Evolutionary conservation across 2,113 vertebrate genomes (phyloP).

Genomic region (Nematolebias whitei): DNA sequence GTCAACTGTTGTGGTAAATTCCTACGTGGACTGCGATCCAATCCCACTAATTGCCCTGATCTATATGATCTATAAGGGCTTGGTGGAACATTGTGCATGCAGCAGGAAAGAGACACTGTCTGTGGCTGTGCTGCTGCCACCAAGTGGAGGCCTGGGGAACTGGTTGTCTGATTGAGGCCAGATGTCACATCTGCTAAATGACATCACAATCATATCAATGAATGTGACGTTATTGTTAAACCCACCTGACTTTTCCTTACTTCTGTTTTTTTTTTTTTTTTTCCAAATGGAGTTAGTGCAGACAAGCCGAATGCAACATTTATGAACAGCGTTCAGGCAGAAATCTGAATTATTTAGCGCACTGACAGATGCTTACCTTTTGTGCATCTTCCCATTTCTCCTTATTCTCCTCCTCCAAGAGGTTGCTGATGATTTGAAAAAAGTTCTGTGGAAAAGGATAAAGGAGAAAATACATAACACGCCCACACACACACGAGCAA

Average conservation of each 20-base stretch:
- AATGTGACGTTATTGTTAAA: constrained; percentile 24
- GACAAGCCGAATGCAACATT: constrained; percentile 17
- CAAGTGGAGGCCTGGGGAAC: constrained; percentile 69
- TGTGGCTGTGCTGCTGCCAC: constrained; percentile 74
- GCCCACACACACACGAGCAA: constrained; percentile 41
- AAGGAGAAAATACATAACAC: constrained; percentile 49
- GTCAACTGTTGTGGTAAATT: constrained; percentile 19
- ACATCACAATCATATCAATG: constrained; percentile 34
- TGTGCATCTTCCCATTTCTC: constrained; percentile 99
- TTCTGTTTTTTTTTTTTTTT: constrained; percentile 1
- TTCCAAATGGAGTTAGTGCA: constrained; percentile 16
- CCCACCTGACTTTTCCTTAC: constrained; percentile 33
- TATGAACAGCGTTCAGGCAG: constrained; percentile 21
- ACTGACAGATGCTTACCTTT: constrained; percentile 84
- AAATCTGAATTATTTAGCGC: constrained; percentile 53
- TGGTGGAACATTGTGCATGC: constrained; percentile 31
- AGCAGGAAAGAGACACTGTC: constrained; percentile 35
- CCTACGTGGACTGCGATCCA: constrained; percentile 8
- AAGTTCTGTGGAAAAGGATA: constrained; percentile 89
- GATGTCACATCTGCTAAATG: constrained; percentile 55
- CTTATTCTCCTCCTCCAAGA: constrained; percentile 98
- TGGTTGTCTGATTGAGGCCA: constrained; percentile 56
- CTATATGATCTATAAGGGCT: constrained; percentile 32
- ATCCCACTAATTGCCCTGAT: constrained; percentile 39
- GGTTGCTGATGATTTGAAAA: constrained; percentile 99